phyloP scores from a whole-genome alignment of 2,113 vertebrate species.

The Xenopus laevis region DNA sequence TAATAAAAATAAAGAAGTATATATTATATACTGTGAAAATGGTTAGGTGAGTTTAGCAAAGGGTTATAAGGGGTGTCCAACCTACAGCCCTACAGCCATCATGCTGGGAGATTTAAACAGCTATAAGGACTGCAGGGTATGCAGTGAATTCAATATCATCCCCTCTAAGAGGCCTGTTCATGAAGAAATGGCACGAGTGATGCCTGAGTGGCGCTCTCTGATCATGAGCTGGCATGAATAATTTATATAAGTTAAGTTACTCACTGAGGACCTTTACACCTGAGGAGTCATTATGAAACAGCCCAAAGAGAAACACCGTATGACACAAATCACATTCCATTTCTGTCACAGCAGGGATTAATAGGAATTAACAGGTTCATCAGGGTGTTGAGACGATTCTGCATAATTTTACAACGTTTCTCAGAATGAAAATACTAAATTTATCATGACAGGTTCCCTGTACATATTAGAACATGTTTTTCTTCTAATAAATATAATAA shows the following conservation, averaged over 20 bases:
- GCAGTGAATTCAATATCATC: too few species aligned
- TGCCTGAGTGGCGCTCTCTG: too few species aligned
- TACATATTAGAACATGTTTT: background rate
- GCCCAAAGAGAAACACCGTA: background rate
- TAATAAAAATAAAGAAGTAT: too few species aligned
- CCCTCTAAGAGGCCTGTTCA: too few species aligned
- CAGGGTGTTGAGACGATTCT: background rate
- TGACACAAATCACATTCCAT: slow-evolving; percentile 9
- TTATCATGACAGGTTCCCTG: background rate
- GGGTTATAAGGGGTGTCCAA: too few species aligned
- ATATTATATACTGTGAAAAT: too few species aligned
- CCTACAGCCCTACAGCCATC: too few species aligned
- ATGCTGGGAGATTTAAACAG: too few species aligned
- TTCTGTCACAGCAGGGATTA: slow-evolving; percentile 1
- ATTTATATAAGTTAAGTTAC: background rate
- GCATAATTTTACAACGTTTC: slow-evolving; percentile 2
- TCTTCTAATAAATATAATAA: background rate
- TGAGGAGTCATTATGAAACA: background rate
- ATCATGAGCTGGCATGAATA: too few species aligned
- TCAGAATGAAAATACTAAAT: slow-evolving; percentile 10
- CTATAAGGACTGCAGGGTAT: too few species aligned
- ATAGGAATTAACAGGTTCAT: slow-evolving; percentile 14
- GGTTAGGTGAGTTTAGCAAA: too few species aligned
- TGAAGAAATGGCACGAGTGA: too few species aligned
- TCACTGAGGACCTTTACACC: background rate